These are phyloP conservation scores for Anthopleura xanthogrammica DNA, from an alignment of 92 coral and sea anemone species.

Conservation along the genomic window DNA sequence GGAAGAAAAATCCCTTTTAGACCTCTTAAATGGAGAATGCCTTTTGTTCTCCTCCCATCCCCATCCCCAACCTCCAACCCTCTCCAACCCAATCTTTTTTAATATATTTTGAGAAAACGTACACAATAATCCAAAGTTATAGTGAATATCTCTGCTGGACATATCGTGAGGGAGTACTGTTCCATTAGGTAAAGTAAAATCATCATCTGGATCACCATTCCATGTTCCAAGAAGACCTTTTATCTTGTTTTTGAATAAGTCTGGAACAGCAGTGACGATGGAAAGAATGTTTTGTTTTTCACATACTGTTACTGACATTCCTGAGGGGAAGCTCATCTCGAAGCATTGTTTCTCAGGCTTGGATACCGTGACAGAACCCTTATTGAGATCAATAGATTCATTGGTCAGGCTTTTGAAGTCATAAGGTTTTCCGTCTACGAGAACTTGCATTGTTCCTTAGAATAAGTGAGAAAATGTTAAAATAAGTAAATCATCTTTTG, in stretches of 20 bases:
- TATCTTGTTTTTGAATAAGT: slow-evolving; percentile 45
- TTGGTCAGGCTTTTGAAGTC: slow-evolving; percentile 31
- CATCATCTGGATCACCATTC: slow-evolving; percentile 56
- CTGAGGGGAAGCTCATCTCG: slow-evolving; percentile 26
- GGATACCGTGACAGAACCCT: slow-evolving; percentile 26
- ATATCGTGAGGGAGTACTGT: neutral
- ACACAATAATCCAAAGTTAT: slow-evolving; percentile 24
- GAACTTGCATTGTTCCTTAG: slow-evolving; percentile 44
- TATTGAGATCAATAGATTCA: slow-evolving; percentile 1
- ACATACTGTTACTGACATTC: slow-evolving; percentile 41
- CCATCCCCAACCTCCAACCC: too few relatives aligned
- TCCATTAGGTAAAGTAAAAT: slow-evolving; percentile 47
- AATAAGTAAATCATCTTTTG: neutral
- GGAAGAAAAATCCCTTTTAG: neutral
- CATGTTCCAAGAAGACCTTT: slow-evolving; percentile 66
- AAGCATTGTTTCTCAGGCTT: slow-evolving; percentile 21
- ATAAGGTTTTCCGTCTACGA: slow-evolving; percentile 27
- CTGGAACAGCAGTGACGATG: slow-evolving; percentile 33
- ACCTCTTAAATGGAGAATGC: too few relatives aligned
- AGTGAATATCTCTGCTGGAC: neutral
- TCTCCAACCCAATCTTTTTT: neutral
- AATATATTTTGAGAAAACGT: slow-evolving; percentile 9
- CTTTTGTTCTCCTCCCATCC: too few relatives aligned
- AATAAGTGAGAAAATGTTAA: neutral
- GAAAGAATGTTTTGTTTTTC: slow-evolving; percentile 22